phyloP scores from a whole-genome alignment of 1,140 invertebrate genomes.

The Druon quercuslanigerum region DNA sequence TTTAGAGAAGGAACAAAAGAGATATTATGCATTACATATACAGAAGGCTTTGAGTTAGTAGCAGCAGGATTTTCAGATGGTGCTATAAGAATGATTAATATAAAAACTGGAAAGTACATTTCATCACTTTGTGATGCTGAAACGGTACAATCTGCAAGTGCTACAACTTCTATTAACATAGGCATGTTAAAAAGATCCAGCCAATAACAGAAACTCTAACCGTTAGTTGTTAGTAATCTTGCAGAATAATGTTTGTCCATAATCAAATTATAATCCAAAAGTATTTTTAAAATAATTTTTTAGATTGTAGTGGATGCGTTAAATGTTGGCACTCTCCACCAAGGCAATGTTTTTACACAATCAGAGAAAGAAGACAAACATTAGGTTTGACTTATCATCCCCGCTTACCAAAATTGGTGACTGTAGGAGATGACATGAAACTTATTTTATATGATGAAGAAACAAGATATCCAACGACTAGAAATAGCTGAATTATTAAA shows the following conservation, averaged over 20 bases:
- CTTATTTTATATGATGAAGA: constrained; percentile 81
- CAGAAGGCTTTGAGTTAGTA: constrained; percentile 76
- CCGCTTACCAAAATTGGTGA: constrained; percentile 77
- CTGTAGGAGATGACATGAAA: constrained; percentile 79
- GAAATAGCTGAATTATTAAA: no score
- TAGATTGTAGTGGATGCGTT: constrained; percentile 79
- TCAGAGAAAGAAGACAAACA: constrained; percentile 79
- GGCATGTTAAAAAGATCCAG: constrained; percentile 76
- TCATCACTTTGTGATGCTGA: constrained; percentile 75
- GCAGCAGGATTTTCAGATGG: constrained; percentile 78
- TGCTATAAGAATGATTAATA: constrained; percentile 75
- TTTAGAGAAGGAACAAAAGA: constrained; percentile 75
- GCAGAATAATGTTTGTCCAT: constrained; percentile 31
- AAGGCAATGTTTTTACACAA: constrained; percentile 78
- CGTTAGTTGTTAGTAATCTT: constrained; percentile 75
- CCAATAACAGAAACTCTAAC: constrained; percentile 76
- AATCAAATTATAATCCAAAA: background rate
- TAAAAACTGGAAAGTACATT: constrained; percentile 66
- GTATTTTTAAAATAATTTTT: constrained; percentile 20
- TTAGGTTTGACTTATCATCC: constrained; percentile 79
- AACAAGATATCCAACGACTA: constrained; percentile 62
- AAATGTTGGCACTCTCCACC: constrained; percentile 81
- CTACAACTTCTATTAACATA: constrained; percentile 77
- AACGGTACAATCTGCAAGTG: constrained; percentile 74
- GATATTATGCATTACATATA: constrained; percentile 78